phyloP scores from a whole-genome alignment of 2,113 vertebrate genomes.

The Apodemus sylvaticus region DNA sequence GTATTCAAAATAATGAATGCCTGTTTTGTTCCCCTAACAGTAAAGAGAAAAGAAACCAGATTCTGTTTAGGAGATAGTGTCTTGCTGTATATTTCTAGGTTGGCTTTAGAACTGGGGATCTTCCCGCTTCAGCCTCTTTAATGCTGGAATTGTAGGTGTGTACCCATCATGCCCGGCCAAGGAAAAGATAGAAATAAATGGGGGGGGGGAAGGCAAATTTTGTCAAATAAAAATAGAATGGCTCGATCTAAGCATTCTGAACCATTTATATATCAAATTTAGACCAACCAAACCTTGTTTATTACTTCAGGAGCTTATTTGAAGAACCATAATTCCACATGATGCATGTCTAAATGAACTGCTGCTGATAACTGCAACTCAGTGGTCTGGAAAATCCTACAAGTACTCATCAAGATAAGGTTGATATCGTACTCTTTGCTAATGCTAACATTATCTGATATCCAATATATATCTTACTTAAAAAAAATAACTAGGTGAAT shows the following conservation, averaged over 20 bases:
- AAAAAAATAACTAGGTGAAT: not conserved
- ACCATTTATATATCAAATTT: conserved; percentile 62
- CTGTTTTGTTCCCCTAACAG: not conserved
- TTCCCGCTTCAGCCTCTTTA: not conserved
- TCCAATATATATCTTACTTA: conserved; percentile 48
- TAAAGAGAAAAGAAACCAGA: not conserved
- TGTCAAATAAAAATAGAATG: conserved; percentile 32
- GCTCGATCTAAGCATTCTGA: conserved; percentile 34
- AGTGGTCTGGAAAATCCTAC: conserved; percentile 20
- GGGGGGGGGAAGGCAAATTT: conserved; percentile 2
- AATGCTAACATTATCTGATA: conserved; percentile 39
- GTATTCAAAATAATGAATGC: conserved; percentile 26
- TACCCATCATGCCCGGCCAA: not conserved
- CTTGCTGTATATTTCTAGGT: not conserved
- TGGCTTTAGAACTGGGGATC: not conserved
- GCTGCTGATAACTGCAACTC: conserved; percentile 24
- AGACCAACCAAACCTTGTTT: conserved; percentile 12
- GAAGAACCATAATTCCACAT: conserved; percentile 31
- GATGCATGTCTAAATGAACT: not conserved
- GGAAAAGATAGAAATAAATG: not conserved
- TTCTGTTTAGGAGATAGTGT: not conserved
- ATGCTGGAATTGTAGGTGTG: not conserved
- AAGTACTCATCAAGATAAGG: conserved; percentile 14
- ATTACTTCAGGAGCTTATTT: conserved; percentile 40
- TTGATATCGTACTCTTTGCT: conserved; percentile 38